A percentile compares a stretch with the other conserved stretches of the same genome.
Conservation (phyloP, 2,797 vertebrate genomes). For the Podarcis siculus region DNA sequence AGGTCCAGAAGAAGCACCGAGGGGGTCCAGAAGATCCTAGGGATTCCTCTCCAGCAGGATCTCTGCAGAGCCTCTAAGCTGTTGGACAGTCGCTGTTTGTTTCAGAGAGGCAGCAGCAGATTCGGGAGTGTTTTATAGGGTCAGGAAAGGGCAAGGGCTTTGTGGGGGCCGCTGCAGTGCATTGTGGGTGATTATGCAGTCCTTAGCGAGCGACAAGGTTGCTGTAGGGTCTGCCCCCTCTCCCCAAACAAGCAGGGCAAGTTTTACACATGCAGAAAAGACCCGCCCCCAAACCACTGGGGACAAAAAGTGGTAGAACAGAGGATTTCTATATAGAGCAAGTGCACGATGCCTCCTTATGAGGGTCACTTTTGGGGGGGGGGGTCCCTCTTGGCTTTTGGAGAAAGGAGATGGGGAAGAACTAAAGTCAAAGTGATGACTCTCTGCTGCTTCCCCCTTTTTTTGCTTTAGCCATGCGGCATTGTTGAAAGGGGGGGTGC, state of each 20-base stretch:
- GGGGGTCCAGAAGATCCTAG: no score
- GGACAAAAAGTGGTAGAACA: no score
- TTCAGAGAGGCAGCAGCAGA: neutral
- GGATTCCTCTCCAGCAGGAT: neutral
- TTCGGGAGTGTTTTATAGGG: neutral
- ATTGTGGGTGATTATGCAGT: constrained; percentile 29
- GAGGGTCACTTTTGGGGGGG: neutral
- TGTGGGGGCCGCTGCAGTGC: neutral
- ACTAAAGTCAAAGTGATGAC: neutral
- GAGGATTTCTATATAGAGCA: no score
- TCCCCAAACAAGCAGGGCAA: neutral
- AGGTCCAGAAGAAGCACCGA: no score
- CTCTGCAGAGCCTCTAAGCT: neutral
- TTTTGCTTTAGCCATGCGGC: constrained; percentile 8
- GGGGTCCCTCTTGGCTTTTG: neutral
- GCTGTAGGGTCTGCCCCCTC: neutral
- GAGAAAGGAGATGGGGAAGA: neutral
- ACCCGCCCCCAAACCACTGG: no score
- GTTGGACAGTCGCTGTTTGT: neutral
- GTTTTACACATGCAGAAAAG: neutral
- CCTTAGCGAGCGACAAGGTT: neutral
- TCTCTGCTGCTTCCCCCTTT: neutral
- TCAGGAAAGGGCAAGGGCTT: neutral
- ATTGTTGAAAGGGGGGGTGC: neutral
- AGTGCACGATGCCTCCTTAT: neutral